phyloP scores from a whole-genome alignment of 2,113 vertebrate species.

The Phoxinus phoxinus region DNA sequence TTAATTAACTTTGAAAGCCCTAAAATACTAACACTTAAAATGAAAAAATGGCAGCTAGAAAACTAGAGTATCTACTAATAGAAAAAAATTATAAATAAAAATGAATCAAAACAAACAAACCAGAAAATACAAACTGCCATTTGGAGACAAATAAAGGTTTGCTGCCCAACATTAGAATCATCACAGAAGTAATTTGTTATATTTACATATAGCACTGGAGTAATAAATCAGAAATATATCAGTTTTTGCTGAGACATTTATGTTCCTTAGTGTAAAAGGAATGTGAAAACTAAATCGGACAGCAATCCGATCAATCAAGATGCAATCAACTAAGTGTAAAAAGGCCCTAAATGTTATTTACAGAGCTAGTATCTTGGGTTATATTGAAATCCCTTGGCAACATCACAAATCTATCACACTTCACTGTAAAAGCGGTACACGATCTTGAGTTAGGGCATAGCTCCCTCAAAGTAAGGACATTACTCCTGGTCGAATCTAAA shows the following conservation, averaged over 20 bases:
- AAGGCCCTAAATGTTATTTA: slow-evolving; percentile 27
- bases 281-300: neutral
- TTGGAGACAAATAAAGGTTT: neutral
- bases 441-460: neutral
- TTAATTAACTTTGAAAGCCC: neutral
- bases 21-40: neutral
- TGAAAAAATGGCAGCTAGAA: neutral
- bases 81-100: neutral
- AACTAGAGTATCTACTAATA: neutral
- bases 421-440: neutral
- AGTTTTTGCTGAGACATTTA: neutral
- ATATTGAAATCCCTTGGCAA: neutral
- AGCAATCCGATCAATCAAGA: neutral
- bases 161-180: neutral
- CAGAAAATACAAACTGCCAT: neutral
- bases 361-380: neutral
- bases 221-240: neutral
- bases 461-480: neutral
- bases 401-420: neutral
- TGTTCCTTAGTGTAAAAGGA: neutral
- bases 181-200: neutral
- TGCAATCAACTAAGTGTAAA: slow-evolving; percentile 26
- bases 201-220: neutral
- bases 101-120: neutral
- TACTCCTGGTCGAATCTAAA: slow-evolving; percentile 1